These are phyloP conservation scores for Crotophaga sulcirostris DNA, from an alignment of 2,113 vertebrate genomes.

Conservation along the genomic window DNA sequence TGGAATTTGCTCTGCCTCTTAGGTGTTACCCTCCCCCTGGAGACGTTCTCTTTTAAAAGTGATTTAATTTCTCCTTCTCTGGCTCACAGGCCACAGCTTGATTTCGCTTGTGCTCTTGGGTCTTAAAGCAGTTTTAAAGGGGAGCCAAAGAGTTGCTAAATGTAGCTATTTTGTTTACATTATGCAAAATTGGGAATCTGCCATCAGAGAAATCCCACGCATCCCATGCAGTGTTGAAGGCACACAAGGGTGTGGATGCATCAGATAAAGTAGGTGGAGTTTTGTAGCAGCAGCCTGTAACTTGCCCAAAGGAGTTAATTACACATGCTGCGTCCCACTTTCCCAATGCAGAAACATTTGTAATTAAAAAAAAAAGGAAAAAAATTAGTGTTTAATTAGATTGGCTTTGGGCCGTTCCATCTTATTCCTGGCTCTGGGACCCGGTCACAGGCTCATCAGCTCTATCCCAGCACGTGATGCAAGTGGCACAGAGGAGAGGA, in stretches of 20 bases:
- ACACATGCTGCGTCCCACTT: constrained; percentile 38
- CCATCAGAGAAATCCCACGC: constrained; percentile 47
- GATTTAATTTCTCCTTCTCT: background rate
- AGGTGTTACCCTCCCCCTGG: background rate
- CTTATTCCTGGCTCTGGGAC: background rate
- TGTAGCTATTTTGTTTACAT: constrained; percentile 35
- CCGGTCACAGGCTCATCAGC: background rate
- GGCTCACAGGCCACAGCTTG: background rate
- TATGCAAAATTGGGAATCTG: constrained; percentile 38
- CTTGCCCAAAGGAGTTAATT: constrained; percentile 59
- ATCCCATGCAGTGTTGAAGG: constrained; percentile 17
- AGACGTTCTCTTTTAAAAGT: background rate
- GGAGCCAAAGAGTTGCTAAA: constrained; percentile 5
- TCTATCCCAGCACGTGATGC: background rate
- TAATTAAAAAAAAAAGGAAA: constrained; percentile 50
- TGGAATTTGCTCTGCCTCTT: background rate
- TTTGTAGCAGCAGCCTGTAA: background rate
- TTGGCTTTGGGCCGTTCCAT: constrained; percentile 7
- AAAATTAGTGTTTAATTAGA: background rate
- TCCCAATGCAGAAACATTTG: constrained; percentile 38
- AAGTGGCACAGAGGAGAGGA: background rate
- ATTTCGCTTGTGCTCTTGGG: background rate
- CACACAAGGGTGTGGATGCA: constrained; percentile 4
- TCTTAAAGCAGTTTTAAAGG: background rate
- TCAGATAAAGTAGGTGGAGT: constrained; percentile 59